Conservation (phyloP, 2,797 vertebrate species). For the Cetoscarus ocellatus region DNA sequence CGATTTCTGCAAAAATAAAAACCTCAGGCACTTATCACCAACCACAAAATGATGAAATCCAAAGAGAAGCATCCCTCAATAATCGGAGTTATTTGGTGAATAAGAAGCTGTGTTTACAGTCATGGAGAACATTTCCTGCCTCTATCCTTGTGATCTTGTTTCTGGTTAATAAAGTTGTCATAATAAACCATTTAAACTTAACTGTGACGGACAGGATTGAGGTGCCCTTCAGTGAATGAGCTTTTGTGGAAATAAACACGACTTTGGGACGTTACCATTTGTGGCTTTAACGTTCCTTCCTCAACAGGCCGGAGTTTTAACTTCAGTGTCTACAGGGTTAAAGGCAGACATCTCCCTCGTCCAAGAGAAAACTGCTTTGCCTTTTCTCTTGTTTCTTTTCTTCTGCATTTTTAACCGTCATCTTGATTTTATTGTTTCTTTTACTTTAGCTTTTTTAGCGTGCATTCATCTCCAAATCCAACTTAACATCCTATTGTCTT, state of each 20-base stretch:
- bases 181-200: neutral
- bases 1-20: neutral
- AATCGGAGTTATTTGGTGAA: neutral
- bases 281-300: neutral
- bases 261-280: neutral
- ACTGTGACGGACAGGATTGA: neutral
- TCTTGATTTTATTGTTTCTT: no score
- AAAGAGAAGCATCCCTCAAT: neutral
- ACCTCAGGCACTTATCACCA: neutral
- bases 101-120: slow-evolving; percentile 10
- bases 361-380: no score
- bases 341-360: no score
- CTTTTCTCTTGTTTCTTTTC: no score
- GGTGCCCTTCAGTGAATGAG: neutral
- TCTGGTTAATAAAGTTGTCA: neutral
- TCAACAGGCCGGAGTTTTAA: neutral
- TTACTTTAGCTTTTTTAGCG: no score
- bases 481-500: no score
- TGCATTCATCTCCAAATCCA: no score
- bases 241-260: neutral
- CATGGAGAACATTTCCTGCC: neutral
- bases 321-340: no score
- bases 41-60: neutral
- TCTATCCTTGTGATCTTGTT: neutral
- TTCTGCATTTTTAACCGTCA: neutral